Evolutionary conservation across 2,888 invertebrate species (phyloP).

Genomic region (Ennomos fuscantarius): DNA sequence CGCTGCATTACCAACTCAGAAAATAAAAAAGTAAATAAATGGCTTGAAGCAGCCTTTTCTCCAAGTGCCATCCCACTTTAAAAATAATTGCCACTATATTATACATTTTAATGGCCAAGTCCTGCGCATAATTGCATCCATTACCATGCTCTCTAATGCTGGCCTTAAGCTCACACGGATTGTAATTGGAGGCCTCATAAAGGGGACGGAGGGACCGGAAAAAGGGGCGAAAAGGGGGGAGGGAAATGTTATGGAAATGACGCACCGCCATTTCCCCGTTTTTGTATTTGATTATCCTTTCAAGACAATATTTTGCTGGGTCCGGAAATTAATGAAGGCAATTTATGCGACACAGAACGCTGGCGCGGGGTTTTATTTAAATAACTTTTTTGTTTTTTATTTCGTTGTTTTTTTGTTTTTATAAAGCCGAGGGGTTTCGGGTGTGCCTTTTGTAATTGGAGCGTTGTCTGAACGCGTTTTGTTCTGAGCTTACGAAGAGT

Average conservation of each 20-base stretch:
- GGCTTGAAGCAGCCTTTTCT: slow-evolving; percentile 23
- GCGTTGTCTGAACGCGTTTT: slow-evolving; percentile 61
- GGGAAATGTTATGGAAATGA: slow-evolving; percentile 83
- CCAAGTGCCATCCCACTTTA: slow-evolving; percentile 41
- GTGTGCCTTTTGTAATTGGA: slow-evolving; percentile 80
- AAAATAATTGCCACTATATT: slow-evolving; percentile 49
- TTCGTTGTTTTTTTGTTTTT: slow-evolving; percentile 59
- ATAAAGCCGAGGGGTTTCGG: slow-evolving; percentile 67
- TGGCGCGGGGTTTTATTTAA: slow-evolving; percentile 79
- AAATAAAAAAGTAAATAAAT: slow-evolving; percentile 28
- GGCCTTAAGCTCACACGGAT: slow-evolving; percentile 79
- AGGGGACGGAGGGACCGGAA: slow-evolving; percentile 77
- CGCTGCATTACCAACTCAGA: slow-evolving; percentile 9
- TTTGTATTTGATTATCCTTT: slow-evolving; percentile 86
- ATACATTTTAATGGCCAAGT: slow-evolving; percentile 50
- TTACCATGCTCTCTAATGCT: slow-evolving; percentile 67
- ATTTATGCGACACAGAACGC: slow-evolving; percentile 82
- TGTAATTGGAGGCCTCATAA: slow-evolving; percentile 83
- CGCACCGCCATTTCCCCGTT: slow-evolving; percentile 84
- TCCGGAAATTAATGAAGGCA: slow-evolving; percentile 84
- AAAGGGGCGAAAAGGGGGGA: slow-evolving; percentile 67
- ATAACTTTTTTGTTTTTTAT: slow-evolving; percentile 69
- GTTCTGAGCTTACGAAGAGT: slow-evolving; percentile 69
- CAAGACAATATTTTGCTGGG: slow-evolving; percentile 85
- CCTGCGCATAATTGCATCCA: slow-evolving; percentile 59